These are phyloP conservation scores for Globodera ellingtonae DNA, from an alignment of 1,140 invertebrate genomes.

Conservation along the genomic window DNA sequence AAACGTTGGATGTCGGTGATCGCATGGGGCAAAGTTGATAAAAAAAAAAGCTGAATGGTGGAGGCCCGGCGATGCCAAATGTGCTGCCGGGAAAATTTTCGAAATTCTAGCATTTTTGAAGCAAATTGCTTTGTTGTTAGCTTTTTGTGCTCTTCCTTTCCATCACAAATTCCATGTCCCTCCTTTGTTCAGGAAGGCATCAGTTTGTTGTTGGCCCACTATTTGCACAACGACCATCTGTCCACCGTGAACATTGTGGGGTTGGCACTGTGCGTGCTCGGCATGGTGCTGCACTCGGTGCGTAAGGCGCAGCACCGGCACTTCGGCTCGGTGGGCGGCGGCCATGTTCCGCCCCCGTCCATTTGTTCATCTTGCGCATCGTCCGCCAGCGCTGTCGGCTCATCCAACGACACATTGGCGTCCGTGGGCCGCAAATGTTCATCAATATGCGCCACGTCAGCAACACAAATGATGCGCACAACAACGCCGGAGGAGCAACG, in stretches of 20 bases:
- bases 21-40: no score
- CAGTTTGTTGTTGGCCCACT: conserved; percentile 81
- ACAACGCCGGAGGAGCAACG: not conserved
- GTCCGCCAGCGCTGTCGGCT: not conserved
- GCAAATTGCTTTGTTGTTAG: no score
- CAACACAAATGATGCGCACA: not conserved
- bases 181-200: conserved; percentile 80
- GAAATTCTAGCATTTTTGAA: not conserved
- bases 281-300: conserved; percentile 72
- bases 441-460: not conserved
- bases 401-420: no score
- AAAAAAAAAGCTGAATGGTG: no score
- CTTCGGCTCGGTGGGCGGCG: conserved; percentile 1
- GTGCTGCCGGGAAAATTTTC: not conserved
- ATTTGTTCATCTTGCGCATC: not conserved
- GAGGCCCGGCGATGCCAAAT: no score
- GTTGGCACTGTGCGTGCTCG: conserved; percentile 81
- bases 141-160: no score
- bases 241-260: conserved; percentile 82
- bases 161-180: not conserved
- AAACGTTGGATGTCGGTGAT: no score
- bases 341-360: not conserved
- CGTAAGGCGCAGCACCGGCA: not conserved
- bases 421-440: no score
- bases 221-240: conserved; percentile 81